phyloP scores from a whole-genome alignment of 2,888 invertebrate genomes.

The Pedicia rivosa region DNA sequence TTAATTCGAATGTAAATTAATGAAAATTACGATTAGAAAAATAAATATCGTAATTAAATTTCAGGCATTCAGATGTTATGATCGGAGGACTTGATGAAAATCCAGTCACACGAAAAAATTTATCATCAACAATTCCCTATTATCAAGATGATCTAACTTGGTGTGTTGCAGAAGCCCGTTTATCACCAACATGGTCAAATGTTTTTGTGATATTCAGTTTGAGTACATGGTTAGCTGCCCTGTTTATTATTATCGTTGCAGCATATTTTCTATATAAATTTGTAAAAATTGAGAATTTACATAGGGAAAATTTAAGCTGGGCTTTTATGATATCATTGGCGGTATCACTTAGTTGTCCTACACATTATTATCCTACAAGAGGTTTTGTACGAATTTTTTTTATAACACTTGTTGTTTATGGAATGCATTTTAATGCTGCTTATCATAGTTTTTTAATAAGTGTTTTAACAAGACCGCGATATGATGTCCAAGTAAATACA shows the following conservation, averaged over 20 bases:
- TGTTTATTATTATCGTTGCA: constrained; percentile 8
- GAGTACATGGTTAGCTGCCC: constrained; percentile 11
- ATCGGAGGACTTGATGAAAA: constrained; percentile 29
- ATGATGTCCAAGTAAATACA: constrained; percentile 20
- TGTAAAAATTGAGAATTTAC: neutral
- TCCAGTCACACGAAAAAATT: constrained; percentile 21
- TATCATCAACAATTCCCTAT: constrained; percentile 25
- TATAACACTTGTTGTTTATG: constrained; percentile 11
- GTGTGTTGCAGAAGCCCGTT: constrained; percentile 25
- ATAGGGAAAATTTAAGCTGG: constrained; percentile 4
- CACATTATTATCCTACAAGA: neutral
- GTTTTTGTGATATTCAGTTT: constrained; percentile 15
- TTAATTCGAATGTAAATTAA: constrained; percentile 1
- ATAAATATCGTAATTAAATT: neutral
- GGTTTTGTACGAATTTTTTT: constrained; percentile 9
- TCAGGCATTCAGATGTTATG: constrained; percentile 20
- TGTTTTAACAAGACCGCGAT: constrained; percentile 24
- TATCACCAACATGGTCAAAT: constrained; percentile 21
- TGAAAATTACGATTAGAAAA: neutral
- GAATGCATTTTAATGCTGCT: constrained; percentile 21
- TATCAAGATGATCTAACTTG: constrained; percentile 29
- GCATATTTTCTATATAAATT: neutral
- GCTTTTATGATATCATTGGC: constrained; percentile 6
- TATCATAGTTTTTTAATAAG: constrained; percentile 27
- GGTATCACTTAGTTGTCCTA: constrained; percentile 1